Conservation (phyloP, 2,888 invertebrate species). For the Pinctada fucata region DNA sequence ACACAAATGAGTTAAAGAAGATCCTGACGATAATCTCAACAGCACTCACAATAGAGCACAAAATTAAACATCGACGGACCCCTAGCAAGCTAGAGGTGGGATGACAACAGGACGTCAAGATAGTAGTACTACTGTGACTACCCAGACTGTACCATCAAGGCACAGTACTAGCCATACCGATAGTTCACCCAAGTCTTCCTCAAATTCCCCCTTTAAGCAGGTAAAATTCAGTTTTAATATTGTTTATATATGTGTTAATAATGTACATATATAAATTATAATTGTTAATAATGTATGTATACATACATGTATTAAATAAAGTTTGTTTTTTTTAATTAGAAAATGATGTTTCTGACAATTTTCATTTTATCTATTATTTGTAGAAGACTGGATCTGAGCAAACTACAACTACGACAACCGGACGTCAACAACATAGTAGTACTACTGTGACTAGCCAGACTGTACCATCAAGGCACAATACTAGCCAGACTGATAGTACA, state of each 20-base stretch:
- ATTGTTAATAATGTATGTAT: neutral
- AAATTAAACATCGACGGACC: too few species aligned
- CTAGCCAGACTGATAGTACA: conserved; percentile 1
- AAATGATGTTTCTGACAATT: neutral
- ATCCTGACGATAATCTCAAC: too few species aligned
- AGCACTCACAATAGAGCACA: too few species aligned
- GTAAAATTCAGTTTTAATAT: neutral
- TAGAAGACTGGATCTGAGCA: neutral
- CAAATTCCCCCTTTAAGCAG: neutral
- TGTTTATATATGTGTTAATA: neutral
- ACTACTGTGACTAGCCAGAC: neutral
- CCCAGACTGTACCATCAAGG: neutral
- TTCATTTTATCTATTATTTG: conserved; percentile 1
- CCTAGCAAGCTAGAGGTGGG: too few species aligned
- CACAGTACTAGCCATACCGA: neutral
- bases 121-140: conserved; percentile 1
- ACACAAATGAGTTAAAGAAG: too few species aligned
- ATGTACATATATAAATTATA: neutral
- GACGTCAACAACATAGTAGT: neutral
- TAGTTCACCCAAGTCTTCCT: neutral
- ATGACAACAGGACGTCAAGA: neutral
- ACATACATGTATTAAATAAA: neutral
- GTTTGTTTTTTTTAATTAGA: neutral
- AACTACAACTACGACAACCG: neutral
- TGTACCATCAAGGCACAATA: neutral